phyloP scores from a whole-genome alignment of 2,888 invertebrate species.

The Phania funesta region DNA sequence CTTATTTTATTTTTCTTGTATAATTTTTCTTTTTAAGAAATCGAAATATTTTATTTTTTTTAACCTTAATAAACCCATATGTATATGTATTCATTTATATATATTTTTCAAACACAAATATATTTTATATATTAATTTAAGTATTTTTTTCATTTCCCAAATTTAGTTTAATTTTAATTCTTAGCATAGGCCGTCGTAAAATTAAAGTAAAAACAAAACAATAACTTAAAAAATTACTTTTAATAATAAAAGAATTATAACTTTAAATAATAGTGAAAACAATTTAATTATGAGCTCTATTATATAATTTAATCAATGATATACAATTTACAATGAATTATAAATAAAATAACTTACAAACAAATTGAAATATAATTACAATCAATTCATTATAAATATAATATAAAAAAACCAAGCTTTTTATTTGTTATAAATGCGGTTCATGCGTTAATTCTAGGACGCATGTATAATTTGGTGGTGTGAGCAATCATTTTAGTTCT shows the following conservation, averaged over 20 bases:
- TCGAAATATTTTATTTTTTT: neutral
- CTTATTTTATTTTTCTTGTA: slow-evolving; percentile 15
- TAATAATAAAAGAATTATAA: slow-evolving; percentile 39
- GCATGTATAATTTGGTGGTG: neutral
- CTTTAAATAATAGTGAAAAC: slow-evolving; percentile 52
- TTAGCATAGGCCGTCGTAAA: slow-evolving; percentile 44
- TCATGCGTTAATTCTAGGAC: neutral
- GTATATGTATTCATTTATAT: neutral
- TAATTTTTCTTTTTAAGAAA: slow-evolving; percentile 21
- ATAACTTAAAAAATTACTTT: slow-evolving; percentile 39
- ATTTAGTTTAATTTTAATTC: slow-evolving; percentile 47
- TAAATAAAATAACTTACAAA: slow-evolving; percentile 54
- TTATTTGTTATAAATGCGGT: neutral
- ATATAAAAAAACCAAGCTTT: slow-evolving; percentile 27
- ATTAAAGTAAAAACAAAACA: slow-evolving; percentile 21
- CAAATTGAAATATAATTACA: slow-evolving; percentile 64
- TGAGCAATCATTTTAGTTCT: neutral
- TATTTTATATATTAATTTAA: slow-evolving; percentile 26
- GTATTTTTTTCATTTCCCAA: neutral
- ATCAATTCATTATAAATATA: slow-evolving; percentile 65
- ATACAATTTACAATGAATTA: slow-evolving; percentile 66
- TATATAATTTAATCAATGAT: slow-evolving; percentile 62
- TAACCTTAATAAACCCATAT: neutral
- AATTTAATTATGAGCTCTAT: slow-evolving; percentile 61
- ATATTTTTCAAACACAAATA: slow-evolving; percentile 8